These are phyloP conservation scores for Porites cylindrica DNA, from an alignment of 92 coral and sea anemone species.

Conservation along the genomic window DNA sequence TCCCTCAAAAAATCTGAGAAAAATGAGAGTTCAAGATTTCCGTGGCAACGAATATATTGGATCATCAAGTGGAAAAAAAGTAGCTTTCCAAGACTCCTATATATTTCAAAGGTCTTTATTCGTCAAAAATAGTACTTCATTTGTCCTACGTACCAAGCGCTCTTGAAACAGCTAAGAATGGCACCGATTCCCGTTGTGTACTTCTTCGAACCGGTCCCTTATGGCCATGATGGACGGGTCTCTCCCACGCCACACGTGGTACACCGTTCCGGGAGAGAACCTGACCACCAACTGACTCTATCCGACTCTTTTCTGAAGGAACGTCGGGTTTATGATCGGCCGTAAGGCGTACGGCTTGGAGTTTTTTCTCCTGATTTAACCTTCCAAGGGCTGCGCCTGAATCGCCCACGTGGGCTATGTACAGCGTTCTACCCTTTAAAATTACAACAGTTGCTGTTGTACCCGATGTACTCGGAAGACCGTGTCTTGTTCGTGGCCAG, in stretches of 20 bases:
- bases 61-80: no score
- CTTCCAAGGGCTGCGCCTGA: constrained; percentile 91
- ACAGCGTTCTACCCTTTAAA: constrained; percentile 88
- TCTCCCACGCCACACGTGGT: constrained; percentile 97
- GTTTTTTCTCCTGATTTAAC: constrained; percentile 54
- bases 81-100: no score
- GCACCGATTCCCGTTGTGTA: constrained; percentile 90
- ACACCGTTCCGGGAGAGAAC: constrained; percentile 92
- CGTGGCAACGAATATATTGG: no score
- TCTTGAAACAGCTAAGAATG: constrained; percentile 95
- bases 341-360: constrained; percentile 85
- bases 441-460: constrained; percentile 91
- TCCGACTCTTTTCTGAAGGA: constrained; percentile 87
- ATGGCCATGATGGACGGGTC: constrained; percentile 89
- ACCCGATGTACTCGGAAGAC: constrained; percentile 96
- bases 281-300: constrained; percentile 92
- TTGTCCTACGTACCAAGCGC: constrained; percentile 80
- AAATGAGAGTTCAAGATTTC: no score
- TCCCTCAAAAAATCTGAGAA: no score
- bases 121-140: background rate
- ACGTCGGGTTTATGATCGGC: constrained; percentile 97
- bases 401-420: constrained; percentile 96
- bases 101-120: no score
- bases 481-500: constrained; percentile 98
- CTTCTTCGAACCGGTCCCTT: constrained; percentile 96